These are phyloP conservation scores for Parnassius apollo DNA, from an alignment of 2,888 invertebrate species.

Conservation along the genomic window DNA sequence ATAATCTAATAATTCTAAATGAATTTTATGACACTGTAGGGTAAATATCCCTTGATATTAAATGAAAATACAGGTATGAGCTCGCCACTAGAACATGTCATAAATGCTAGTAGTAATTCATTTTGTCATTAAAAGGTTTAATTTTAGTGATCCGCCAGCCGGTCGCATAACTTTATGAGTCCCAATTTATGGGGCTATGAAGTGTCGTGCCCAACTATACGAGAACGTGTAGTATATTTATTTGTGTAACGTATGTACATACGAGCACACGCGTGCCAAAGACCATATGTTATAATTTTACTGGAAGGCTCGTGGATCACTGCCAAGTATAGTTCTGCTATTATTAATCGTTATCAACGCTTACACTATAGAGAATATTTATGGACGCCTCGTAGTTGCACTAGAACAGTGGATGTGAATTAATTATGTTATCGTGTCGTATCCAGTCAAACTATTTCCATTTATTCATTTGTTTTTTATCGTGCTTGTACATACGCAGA, in stretches of 20 bases:
- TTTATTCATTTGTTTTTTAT: constrained; percentile 1
- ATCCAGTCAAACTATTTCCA: constrained; percentile 5
- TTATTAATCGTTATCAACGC: constrained; percentile 34
- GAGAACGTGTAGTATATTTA: constrained; percentile 38
- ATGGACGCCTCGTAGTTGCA: constrained; percentile 8
- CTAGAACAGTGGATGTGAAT: constrained; percentile 2
- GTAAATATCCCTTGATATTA: constrained; percentile 37
- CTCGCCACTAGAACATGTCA: constrained; percentile 53
- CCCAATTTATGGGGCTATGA: constrained; percentile 53
- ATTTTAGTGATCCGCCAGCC: constrained; percentile 58
- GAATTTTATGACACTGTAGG: no score
- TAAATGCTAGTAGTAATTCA: constrained; percentile 57
- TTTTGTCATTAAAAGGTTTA: constrained; percentile 65
- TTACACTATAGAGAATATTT: constrained; percentile 21
- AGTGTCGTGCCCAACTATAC: constrained; percentile 53
- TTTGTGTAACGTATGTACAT: constrained; percentile 25
- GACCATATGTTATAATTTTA: constrained; percentile 43
- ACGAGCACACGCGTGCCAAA: constrained; percentile 42
- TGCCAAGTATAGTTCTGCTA: constrained; percentile 41
- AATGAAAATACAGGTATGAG: constrained; percentile 54
- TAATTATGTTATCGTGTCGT: constrained; percentile 2
- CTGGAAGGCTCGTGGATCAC: constrained; percentile 45
- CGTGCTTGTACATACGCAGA: background rate
- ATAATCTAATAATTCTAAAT: no score
- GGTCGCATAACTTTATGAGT: constrained; percentile 48